Percentiles rank a stretch among this genome's conserved stretches.
These are phyloP conservation scores for Branchinecta sandiegonensis DNA, from an alignment of 2,888 invertebrate genomes.

Conservation along the genomic window DNA sequence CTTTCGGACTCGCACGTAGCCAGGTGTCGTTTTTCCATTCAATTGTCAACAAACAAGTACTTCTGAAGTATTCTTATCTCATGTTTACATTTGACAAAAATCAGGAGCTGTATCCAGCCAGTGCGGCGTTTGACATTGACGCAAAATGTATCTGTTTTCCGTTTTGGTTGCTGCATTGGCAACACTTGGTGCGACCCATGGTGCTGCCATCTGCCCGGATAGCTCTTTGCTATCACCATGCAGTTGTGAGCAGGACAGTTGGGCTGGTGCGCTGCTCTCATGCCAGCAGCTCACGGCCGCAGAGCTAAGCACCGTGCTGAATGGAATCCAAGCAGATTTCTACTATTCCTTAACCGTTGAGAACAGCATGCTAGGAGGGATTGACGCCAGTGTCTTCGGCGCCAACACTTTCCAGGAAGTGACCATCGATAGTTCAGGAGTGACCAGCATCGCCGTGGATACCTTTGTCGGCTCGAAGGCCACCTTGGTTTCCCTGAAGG, in stretches of 20 bases:
- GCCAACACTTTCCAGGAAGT: constrained; percentile 5
- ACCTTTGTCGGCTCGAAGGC: neutral
- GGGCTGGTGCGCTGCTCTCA: neutral
- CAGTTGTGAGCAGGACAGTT: neutral
- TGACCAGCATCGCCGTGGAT: neutral
- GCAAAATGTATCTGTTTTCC: neutral
- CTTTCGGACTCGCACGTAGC: too few relatives aligned
- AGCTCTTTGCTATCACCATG: neutral
- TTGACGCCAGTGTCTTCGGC: neutral
- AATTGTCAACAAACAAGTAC: too few relatives aligned
- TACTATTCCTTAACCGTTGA: neutral
- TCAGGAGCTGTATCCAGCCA: too few relatives aligned
- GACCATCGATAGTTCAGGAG: neutral
- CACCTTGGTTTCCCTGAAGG: neutral
- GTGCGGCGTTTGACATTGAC: too few relatives aligned
- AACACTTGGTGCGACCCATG: neutral
- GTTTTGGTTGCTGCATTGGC: neutral
- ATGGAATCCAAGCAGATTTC: neutral
- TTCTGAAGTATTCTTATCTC: too few relatives aligned
- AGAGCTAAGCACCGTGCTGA: neutral
- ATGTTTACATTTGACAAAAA: too few relatives aligned
- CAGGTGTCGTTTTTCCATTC: too few relatives aligned
- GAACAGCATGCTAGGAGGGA: neutral
- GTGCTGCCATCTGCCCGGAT: neutral
- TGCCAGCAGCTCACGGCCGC: neutral